A percentile compares a stretch with the other conserved stretches of the same genome.
Conservation (phyloP, 2,888 invertebrate genomes). For the Sesia apiformis region DNA sequence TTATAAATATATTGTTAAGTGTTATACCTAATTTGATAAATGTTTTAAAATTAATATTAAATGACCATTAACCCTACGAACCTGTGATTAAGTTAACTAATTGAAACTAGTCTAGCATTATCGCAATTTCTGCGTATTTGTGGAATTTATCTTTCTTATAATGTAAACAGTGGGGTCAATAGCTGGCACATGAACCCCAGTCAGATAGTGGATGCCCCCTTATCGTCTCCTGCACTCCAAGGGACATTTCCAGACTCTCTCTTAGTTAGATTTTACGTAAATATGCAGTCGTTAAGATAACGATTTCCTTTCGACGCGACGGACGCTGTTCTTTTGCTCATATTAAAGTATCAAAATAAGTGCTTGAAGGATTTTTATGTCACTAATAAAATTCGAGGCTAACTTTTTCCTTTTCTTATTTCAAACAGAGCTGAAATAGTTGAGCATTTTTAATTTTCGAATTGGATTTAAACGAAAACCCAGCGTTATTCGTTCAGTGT, state of each 20-base stretch:
- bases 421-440: not conserved
- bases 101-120: constrained; percentile 44
- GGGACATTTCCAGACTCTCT: constrained; percentile 52
- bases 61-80: constrained; percentile 51
- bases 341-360: constrained; percentile 50
- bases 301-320: constrained; percentile 62
- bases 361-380: constrained; percentile 47
- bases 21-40: not conserved
- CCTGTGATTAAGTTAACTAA: constrained; percentile 54
- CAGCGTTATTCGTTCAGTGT: constrained; percentile 14
- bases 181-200: constrained; percentile 63
- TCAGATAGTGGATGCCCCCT: constrained; percentile 45
- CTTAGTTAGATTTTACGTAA: constrained; percentile 62
- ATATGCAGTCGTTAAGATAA: constrained; percentile 68
- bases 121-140: constrained; percentile 46
- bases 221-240: constrained; percentile 57
- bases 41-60: constrained; percentile 54
- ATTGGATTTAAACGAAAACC: not conserved
- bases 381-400: constrained; percentile 36
- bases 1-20: no score
- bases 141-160: constrained; percentile 30
- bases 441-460: not conserved
- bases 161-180: constrained; percentile 67
- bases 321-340: constrained; percentile 47
- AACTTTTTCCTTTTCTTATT: constrained; percentile 5